These are phyloP conservation scores for Chlorodrepanis virens DNA, from an alignment of 2,113 vertebrate genomes.

Conservation along the genomic window DNA sequence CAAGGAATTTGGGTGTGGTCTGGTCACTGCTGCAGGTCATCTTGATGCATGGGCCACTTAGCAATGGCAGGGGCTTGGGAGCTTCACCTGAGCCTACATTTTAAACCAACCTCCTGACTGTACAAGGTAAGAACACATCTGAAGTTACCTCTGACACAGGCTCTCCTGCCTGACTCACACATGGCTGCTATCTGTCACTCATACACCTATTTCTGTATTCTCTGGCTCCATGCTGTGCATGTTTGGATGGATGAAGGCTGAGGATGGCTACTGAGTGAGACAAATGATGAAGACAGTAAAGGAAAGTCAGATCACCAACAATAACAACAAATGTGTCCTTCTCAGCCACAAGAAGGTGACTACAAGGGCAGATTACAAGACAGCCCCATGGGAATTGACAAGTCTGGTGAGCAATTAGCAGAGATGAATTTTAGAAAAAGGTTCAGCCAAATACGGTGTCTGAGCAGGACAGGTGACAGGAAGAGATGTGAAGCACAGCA, in stretches of 20 bases:
- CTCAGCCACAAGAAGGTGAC: neutral
- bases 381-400: neutral
- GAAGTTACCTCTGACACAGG: neutral
- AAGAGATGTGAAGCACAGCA: neutral
- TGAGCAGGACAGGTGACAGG: neutral
- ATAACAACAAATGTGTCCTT: rapidly evolving
- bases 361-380: neutral
- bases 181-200: neutral
- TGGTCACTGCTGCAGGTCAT: neutral
- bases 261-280: neutral
- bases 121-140: neutral
- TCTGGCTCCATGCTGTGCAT: neutral
- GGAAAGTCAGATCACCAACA: neutral
- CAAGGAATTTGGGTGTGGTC: neutral
- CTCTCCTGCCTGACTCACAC: neutral
- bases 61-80: neutral
- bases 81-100: neutral
- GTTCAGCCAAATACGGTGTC: neutral
- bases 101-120: neutral
- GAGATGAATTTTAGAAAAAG: neutral
- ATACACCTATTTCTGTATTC: neutral
- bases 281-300: neutral
- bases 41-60: neutral
- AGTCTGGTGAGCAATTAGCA: neutral
- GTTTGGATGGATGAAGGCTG: neutral